Evolutionary conservation across 2,797 vertebrate species (phyloP).

Genomic region (Thunnus albacares): DNA sequence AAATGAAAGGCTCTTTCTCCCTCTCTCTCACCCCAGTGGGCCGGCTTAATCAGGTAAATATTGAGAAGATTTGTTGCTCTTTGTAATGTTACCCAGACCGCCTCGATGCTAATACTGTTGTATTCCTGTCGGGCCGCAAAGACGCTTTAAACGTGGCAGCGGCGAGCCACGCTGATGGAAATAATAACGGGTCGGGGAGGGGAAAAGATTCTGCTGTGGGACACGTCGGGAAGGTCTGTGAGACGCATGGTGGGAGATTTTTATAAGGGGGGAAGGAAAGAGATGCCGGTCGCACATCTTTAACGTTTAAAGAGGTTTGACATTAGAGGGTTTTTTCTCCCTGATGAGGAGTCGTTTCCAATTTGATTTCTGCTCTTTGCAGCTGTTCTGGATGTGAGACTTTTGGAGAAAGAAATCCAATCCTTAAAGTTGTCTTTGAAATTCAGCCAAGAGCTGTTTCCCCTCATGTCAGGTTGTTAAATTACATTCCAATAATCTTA

Average conservation of each 20-base stretch:
- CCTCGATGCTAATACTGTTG: constrained; percentile 12
- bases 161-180: constrained; percentile 35
- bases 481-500: not conserved
- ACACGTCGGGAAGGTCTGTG: constrained; percentile 25
- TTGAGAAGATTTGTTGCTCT: constrained; percentile 49
- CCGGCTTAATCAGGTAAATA: constrained; percentile 60
- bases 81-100: constrained; percentile 25
- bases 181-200: constrained; percentile 46
- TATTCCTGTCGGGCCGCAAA: constrained; percentile 7
- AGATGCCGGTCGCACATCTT: constrained; percentile 5
- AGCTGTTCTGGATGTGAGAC: not conserved
- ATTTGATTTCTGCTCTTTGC: constrained; percentile 18
- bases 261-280: constrained; percentile 13
- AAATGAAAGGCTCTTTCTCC: constrained; percentile 29
- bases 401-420: constrained; percentile 13
- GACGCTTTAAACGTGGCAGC: not conserved
- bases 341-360: constrained; percentile 36
- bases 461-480: constrained; percentile 20
- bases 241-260: constrained; percentile 33
- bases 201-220: constrained; percentile 7
- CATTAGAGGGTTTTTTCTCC: constrained; percentile 1
- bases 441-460: constrained; percentile 24
- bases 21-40: constrained; percentile 3
- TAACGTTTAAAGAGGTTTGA: constrained; percentile 12
- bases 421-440: not conserved